Base-by-base conservation (phyloP, 2,113 vertebrate species). In the Brienomyrus brachyistius region DNA sequence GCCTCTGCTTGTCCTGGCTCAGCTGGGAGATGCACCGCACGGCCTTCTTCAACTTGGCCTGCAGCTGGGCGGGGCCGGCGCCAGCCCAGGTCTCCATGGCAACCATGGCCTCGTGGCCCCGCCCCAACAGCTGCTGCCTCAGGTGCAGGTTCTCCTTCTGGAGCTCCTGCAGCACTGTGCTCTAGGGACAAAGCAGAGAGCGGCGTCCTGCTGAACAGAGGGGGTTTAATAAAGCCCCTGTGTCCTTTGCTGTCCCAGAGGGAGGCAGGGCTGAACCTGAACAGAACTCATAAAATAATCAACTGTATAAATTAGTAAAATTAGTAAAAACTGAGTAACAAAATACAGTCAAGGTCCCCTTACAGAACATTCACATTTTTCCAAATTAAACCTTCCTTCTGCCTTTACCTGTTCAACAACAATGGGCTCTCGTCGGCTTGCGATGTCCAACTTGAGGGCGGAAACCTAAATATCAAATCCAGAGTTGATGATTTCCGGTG, bases 1-100 rank as follows among this genome's bases (percentile, higher is more conserved):
- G 95, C 90, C 97, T 97, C 62, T 92, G 96, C 86, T 96, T 98
- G 90, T 99, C 97, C 87, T 91, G 94, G 92, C 90, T 96, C 87
- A 99, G 94, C 86, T 91, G 84, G 21, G 94, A 93, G 50, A 97
- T 97, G 86, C 92, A 95, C 31, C 91, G 94, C 21, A 93, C 92
- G 0, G 97, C 97, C 93, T 95, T 95, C 91, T 95, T 96, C 83
- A 98, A 94, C 88, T 96, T 96, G 89, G 83, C 89, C 51, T 90
- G 95, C 8, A 96, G 93, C 52, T 74, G 89, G 51, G 15, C 86
- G 23, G 90, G 70, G 4, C 89, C 31, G 7, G 66, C 0, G n/a
- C 82, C 89, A 88, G 82, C 88, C 1, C 89, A 56, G 90, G 82
- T 88, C 1, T 50, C 31, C 13, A 5, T 88, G 0, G 45, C 92